Percentiles rank a stretch among this genome's conserved stretches.
Evolutionary conservation across 2,797 vertebrate species (phyloP).

Genomic region (Linurgus olivaceus): DNA sequence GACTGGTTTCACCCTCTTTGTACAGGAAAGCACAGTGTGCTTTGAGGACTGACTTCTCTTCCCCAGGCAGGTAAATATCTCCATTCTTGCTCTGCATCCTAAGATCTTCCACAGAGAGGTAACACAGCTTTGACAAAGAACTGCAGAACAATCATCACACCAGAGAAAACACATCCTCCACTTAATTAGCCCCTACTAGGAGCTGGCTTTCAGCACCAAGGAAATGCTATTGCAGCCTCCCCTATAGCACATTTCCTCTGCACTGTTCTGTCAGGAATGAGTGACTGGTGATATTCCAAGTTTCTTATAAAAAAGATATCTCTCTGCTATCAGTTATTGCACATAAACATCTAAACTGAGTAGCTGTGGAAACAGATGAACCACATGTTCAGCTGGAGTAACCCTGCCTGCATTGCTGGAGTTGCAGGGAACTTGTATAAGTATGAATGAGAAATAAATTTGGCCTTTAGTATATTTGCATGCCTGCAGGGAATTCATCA

Average conservation of each 20-base stretch:
- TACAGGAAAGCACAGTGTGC: background rate
- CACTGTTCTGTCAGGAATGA: background rate
- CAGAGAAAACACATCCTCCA: background rate
- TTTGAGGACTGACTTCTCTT: background rate
- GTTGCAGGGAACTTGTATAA: background rate
- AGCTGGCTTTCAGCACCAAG: background rate
- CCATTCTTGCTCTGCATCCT: background rate
- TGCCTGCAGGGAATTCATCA: background rate
- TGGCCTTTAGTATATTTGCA: background rate
- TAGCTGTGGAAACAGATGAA: background rate
- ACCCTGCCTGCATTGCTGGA: background rate
- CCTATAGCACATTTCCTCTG: background rate
- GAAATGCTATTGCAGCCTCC: background rate
- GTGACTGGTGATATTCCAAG: background rate
- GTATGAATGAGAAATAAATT: background rate
- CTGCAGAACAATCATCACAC: background rate
- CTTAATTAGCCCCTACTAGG: background rate
- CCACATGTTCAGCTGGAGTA: background rate
- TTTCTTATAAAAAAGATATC: background rate
- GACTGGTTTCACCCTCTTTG: background rate
- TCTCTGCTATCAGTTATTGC: background rate
- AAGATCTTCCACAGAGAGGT: background rate
- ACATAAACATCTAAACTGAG: background rate
- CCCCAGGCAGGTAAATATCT: background rate
- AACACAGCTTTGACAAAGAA: background rate